Evolutionary conservation across 37 sponge, comb jelly and placozoan genomes (phyloP).

Genomic region (Ianthella basta): DNA sequence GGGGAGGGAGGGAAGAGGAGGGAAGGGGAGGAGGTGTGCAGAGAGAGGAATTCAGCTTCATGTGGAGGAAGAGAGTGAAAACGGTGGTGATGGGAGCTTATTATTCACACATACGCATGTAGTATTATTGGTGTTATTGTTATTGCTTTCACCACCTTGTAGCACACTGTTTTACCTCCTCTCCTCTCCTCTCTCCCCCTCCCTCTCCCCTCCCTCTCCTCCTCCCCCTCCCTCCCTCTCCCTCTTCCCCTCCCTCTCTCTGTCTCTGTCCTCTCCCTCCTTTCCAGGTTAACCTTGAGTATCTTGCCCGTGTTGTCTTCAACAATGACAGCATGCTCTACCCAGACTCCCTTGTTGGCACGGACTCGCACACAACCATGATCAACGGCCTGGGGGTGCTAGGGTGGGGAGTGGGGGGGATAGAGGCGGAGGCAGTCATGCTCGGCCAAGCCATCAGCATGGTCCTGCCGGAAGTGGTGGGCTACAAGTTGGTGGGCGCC

Average conservation of each 20-base stretch:
- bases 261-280: background rate
- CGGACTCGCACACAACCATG: conserved; percentile 94
- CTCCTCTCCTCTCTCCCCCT: background rate
- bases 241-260: background rate
- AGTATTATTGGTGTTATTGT: background rate
- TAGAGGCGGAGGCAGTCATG: conserved; percentile 95
- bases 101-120: no score
- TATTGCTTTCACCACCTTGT: no score
- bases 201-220: background rate
- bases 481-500: conserved; percentile 78
- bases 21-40: background rate
- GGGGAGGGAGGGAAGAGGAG: background rate
- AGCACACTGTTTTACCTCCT: no score
- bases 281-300: conserved; percentile 88
- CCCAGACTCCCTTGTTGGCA: conserved; percentile 95
- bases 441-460: conserved; percentile 89
- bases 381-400: conserved; percentile 93
- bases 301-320: conserved; percentile 89
- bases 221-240: background rate
- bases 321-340: conserved; percentile 67
- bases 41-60: no score
- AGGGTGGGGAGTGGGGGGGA: conserved; percentile 97
- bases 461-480: conserved; percentile 93
- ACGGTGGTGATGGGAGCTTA: no score
- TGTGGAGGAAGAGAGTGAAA: no score